A percentile compares a stretch with the other conserved stretches of the same genome.
Evolutionary conservation across 2,113 vertebrate genomes (phyloP).

Genomic region (Hylia prasina): DNA sequence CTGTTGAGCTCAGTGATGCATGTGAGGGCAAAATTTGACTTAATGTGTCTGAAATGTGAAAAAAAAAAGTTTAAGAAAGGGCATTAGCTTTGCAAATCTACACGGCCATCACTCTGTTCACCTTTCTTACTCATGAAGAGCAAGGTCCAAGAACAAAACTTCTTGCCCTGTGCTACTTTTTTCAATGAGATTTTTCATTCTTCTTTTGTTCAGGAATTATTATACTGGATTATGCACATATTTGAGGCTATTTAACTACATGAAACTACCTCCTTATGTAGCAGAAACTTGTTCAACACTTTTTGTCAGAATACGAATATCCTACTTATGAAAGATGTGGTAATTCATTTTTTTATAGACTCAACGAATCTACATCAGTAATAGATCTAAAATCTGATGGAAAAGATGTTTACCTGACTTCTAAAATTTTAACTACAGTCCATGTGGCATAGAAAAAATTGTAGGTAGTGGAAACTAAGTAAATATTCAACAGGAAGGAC

Average conservation of each 20-base stretch:
- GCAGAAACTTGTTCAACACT: neutral
- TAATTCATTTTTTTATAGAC: neutral
- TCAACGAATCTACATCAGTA: neutral
- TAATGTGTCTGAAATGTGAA: conserved; percentile 1
- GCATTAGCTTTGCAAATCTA: neutral
- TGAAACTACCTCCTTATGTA: neutral
- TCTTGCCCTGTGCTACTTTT: neutral
- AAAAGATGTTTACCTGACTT: neutral
- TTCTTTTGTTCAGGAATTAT: neutral
- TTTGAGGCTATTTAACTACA: neutral
- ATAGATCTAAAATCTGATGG: neutral
- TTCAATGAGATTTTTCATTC: neutral
- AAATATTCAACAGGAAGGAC: neutral
- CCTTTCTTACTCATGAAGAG: neutral
- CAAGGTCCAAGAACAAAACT: neutral
- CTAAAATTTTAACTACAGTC: neutral
- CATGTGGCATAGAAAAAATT: rapidly evolving
- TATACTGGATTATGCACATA: neutral
- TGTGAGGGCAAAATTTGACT: conserved; percentile 23
- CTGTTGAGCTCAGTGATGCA: conserved; percentile 43
- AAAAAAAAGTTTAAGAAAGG: neutral
- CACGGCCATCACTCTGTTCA: neutral
- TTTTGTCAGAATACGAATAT: neutral
- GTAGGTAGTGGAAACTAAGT: neutral
- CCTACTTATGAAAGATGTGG: neutral